phyloP scores from a whole-genome alignment of 2,113 vertebrate genomes.

The Dicentrarchus labrax region DNA sequence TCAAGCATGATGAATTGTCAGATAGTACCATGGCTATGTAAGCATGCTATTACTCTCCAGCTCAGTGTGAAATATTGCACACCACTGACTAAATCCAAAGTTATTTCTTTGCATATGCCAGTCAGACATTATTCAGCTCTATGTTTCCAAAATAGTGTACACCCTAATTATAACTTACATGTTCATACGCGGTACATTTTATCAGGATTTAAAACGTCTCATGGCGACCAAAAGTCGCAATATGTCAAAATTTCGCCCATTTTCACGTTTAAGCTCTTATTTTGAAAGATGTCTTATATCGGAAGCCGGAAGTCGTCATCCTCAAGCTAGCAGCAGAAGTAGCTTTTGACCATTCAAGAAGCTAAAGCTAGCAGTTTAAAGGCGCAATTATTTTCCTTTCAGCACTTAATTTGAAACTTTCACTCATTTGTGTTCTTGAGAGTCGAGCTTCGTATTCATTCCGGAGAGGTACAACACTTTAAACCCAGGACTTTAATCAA shows the following conservation, averaged over 20 bases:
- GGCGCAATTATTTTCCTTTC: not conserved
- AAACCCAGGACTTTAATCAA: not conserved
- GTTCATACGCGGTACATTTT: not conserved
- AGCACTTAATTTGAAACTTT: not conserved
- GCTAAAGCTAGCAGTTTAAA: slow-evolving; percentile 41
- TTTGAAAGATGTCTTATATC: slow-evolving; percentile 20
- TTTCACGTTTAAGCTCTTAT: slow-evolving; percentile 26
- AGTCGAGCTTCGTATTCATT: not conserved
- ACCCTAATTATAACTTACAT: not conserved
- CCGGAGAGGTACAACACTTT: slow-evolving; percentile 25
- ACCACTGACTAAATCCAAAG: slow-evolving; percentile 46
- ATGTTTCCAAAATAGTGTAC: not conserved
- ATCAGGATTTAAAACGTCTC: not conserved
- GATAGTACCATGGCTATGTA: not conserved
- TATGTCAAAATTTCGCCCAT: not conserved
- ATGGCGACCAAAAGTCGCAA: not conserved
- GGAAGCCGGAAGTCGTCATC: slow-evolving; percentile 50
- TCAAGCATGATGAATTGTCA: slow-evolving; percentile 25
- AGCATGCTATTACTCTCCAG: slow-evolving; percentile 33
- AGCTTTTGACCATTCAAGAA: slow-evolving; percentile 16
- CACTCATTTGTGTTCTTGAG: not conserved
- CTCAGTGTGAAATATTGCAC: slow-evolving; percentile 70
- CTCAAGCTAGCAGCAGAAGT: not conserved
- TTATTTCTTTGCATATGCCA: slow-evolving; percentile 6
- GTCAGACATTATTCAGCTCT: slow-evolving; percentile 15